Evolutionary conservation across 2,113 vertebrate genomes (phyloP).

Genomic region (Myodes glareolus): DNA sequence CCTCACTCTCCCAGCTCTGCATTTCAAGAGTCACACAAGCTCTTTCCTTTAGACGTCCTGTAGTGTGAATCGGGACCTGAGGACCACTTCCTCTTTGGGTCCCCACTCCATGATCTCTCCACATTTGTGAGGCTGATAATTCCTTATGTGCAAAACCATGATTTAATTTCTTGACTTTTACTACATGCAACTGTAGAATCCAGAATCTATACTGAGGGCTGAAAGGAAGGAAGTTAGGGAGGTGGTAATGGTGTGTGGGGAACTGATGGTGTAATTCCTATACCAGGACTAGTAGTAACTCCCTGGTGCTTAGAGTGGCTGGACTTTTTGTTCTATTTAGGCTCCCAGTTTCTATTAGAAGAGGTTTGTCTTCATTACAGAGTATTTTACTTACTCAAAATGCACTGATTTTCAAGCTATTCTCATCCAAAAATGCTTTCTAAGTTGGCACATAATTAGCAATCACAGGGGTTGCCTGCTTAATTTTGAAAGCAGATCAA

Average conservation of each 20-base stretch:
- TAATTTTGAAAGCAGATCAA: background rate
- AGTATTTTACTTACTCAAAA: background rate
- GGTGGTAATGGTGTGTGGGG: background rate
- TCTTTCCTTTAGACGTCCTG: background rate
- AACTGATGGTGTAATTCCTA: background rate
- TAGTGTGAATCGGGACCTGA: background rate
- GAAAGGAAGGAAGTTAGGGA: background rate
- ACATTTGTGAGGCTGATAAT: background rate
- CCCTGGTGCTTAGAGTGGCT: background rate
- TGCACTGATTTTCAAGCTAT: background rate
- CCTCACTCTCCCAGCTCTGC: background rate
- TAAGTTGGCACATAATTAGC: background rate
- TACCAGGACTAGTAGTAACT: background rate
- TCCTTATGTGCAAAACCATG: background rate
- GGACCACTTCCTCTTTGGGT: background rate
- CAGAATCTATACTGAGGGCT: background rate
- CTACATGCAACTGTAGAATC: background rate
- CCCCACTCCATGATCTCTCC: background rate
- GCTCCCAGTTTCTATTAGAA: background rate
- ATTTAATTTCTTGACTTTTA: background rate
- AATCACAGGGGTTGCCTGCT: background rate
- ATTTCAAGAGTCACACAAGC: background rate
- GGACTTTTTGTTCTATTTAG: background rate
- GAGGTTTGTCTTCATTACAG: background rate
- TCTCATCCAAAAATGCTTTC: background rate